phyloP scores from a whole-genome alignment of 2,888 invertebrate genomes.

The Melitaea athalia region DNA sequence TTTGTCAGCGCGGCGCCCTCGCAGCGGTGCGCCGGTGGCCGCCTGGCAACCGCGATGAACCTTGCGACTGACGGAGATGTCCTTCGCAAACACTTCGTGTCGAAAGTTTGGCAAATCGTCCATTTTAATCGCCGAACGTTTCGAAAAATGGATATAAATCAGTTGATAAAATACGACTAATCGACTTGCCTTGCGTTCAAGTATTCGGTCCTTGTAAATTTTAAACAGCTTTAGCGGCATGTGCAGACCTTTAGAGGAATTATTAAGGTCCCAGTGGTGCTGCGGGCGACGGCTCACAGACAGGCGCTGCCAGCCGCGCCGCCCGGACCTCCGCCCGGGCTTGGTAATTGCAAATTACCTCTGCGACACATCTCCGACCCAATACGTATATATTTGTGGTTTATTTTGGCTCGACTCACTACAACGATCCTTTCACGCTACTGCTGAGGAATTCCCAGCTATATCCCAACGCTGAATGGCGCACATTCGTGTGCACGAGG shows the following conservation, averaged over 20 bases:
- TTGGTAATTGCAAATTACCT: constrained; percentile 34
- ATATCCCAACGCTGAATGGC: constrained; percentile 8
- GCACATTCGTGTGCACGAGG: background rate
- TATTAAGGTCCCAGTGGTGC: constrained; percentile 24
- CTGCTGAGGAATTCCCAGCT: constrained; percentile 1
- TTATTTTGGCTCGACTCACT: constrained; percentile 25
- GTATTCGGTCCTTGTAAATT: constrained; percentile 12
- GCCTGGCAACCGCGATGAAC: background rate
- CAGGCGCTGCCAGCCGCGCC: constrained; percentile 16
- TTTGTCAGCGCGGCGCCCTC: constrained; percentile 16
- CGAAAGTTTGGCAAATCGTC: background rate
- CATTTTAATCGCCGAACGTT: background rate
- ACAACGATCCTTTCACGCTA: background rate
- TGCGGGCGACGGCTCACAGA: constrained; percentile 18
- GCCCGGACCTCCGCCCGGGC: constrained; percentile 20
- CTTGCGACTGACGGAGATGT: background rate
- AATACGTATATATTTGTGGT: constrained; percentile 31
- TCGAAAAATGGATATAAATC: background rate
- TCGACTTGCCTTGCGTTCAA: background rate
- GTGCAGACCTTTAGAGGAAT: constrained; percentile 21
- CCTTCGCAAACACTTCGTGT: background rate
- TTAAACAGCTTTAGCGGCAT: constrained; percentile 17
- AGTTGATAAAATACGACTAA: background rate
- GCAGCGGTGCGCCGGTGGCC: background rate
- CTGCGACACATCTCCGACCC: constrained; percentile 34